Percentiles rank a stretch among this genome's conserved stretches.
phyloP scores from a whole-genome alignment of 2,113 vertebrate species.

The Sigmodon hispidus region DNA sequence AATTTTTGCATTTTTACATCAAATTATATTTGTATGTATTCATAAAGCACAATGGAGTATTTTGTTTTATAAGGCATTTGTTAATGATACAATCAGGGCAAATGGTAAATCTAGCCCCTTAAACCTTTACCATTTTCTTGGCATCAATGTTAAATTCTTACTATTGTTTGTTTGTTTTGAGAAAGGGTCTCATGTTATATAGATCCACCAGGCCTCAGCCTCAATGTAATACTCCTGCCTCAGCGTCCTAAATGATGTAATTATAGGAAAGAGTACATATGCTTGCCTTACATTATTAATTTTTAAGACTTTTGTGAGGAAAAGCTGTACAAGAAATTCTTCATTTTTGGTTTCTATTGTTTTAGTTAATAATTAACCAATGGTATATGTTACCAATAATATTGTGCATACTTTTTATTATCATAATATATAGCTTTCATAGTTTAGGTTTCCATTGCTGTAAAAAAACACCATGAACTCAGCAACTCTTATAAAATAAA shows the following conservation, averaged over 20 bases:
- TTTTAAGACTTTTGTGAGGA: neutral
- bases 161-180: neutral
- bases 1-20: neutral
- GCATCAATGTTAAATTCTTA: neutral
- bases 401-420: neutral
- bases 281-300: neutral
- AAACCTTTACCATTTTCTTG: neutral
- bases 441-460: neutral
- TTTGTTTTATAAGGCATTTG: neutral
- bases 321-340: neutral
- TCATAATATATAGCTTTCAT: neutral
- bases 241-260: neutral
- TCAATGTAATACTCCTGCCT: neutral
- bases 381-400: neutral
- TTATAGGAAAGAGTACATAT: neutral
- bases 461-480: neutral
- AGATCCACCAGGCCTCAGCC: neutral
- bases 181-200: neutral
- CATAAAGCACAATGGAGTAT: neutral
- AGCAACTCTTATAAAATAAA: neutral
- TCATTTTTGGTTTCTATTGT: neutral
- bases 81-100: neutral
- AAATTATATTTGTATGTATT: neutral
- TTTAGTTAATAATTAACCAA: conserved; percentile 20
- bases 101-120: neutral